Percentiles rank a stretch among this genome's conserved stretches.
Evolutionary conservation across 2,888 invertebrate species (phyloP).

Genomic region (Drosophila ezoana): DNA sequence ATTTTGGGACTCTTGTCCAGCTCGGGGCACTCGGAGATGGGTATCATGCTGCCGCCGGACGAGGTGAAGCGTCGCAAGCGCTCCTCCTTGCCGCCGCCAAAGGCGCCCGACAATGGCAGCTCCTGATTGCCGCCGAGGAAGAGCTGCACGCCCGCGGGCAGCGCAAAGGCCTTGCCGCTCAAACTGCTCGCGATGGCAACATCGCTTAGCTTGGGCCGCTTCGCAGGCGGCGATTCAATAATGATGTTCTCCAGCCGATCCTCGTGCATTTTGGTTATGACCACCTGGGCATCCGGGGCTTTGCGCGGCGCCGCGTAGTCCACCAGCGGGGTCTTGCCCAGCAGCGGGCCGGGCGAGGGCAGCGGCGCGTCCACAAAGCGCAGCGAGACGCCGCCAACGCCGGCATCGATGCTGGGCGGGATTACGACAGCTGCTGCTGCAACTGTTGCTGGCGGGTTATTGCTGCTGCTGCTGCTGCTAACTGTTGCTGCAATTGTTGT

Average conservation of each 20-base stretch:
- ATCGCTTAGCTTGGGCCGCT: slow-evolving; percentile 64
- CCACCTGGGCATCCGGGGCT: slow-evolving; percentile 79
- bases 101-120: slow-evolving; percentile 61
- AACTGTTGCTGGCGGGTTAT: slow-evolving; percentile 16
- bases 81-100: slow-evolving; percentile 68
- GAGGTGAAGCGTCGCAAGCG: slow-evolving; percentile 80
- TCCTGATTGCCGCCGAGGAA: slow-evolving; percentile 47
- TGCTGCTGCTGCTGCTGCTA: slow-evolving; percentile 14
- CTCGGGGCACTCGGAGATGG: slow-evolving; percentile 87
- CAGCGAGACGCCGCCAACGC: slow-evolving; percentile 55
- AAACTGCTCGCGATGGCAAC: background rate
- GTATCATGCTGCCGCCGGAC: slow-evolving; percentile 86
- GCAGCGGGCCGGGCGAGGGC: slow-evolving; percentile 92
- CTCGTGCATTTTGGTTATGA: slow-evolving; percentile 84
- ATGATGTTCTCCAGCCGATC: slow-evolving; percentile 68
- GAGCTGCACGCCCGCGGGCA: slow-evolving; percentile 47
- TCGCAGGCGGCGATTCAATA: slow-evolving; percentile 42
- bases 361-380: slow-evolving; percentile 88
- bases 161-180: slow-evolving; percentile 13
- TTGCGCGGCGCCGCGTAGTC: slow-evolving; percentile 86
- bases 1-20: slow-evolving; percentile 90
- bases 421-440: slow-evolving; percentile 1
- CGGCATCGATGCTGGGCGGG: slow-evolving; percentile 23
- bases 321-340: slow-evolving; percentile 92
- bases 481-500: slow-evolving; percentile 1